phyloP scores from a whole-genome alignment of 2,888 invertebrate species.

The Xanthorhoe designata region DNA sequence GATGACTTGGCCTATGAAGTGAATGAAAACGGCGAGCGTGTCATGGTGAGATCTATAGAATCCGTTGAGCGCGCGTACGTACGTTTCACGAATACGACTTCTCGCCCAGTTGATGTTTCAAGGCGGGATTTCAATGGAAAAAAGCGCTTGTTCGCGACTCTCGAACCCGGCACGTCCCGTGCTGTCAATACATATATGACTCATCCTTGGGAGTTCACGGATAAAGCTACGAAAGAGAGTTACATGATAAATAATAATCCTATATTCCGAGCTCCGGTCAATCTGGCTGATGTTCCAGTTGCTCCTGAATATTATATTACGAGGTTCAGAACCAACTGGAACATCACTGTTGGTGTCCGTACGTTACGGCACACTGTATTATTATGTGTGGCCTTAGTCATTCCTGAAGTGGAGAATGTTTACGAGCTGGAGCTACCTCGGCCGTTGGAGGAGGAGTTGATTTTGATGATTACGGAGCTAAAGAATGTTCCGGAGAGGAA shows the following conservation, averaged over 20 bases:
- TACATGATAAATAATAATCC: slow-evolving; percentile 83
- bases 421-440: slow-evolving; percentile 72
- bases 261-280: slow-evolving; percentile 74
- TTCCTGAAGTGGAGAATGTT: slow-evolving; percentile 63
- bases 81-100: slow-evolving; percentile 68
- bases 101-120: slow-evolving; percentile 85
- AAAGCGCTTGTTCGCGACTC: slow-evolving; percentile 85
- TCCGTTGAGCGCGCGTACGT: slow-evolving; percentile 63
- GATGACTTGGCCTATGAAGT: slow-evolving; percentile 63
- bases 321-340: slow-evolving; percentile 73
- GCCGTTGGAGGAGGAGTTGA: slow-evolving; percentile 67
- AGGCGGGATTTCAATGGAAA: slow-evolving; percentile 92
- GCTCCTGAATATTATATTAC: no score
- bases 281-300: slow-evolving; percentile 63
- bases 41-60: slow-evolving; percentile 65
- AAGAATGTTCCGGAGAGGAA: slow-evolving; percentile 21
- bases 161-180: slow-evolving; percentile 83
- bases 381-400: slow-evolving; percentile 69
- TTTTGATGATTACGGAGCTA: slow-evolving; percentile 38
- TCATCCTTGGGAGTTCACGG: slow-evolving; percentile 94
- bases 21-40: slow-evolving; percentile 64
- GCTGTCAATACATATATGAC: slow-evolving; percentile 91
- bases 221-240: slow-evolving; percentile 88
- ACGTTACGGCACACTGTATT: slow-evolving; percentile 77
- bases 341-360: slow-evolving; percentile 82